Conservation (phyloP, 2,888 invertebrate genomes). For the Molorchus minor region DNA sequence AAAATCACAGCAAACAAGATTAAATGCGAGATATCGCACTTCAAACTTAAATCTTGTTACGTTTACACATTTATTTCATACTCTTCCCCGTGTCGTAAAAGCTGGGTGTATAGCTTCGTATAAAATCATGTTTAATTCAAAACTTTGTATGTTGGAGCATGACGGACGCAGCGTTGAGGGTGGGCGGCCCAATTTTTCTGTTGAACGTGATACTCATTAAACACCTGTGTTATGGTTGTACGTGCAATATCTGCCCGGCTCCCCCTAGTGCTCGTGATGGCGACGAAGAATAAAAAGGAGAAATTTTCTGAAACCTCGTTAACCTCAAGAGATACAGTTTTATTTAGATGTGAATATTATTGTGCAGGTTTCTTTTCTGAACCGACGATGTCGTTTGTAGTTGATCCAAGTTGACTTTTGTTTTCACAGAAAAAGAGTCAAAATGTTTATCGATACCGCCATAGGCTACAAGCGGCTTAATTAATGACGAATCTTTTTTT, state of each 20-base stretch:
- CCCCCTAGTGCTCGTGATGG: neutral
- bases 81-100: slow-evolving; percentile 5
- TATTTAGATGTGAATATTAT: neutral
- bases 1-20: neutral
- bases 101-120: neutral
- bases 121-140: slow-evolving; percentile 17
- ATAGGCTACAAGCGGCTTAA: neutral
- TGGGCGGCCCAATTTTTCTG: slow-evolving; percentile 14
- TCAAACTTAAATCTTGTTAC: slow-evolving; percentile 1
- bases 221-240: slow-evolving; percentile 23
- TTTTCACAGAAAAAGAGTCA: too few relatives aligned
- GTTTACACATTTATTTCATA: neutral
- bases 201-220: slow-evolving; percentile 21
- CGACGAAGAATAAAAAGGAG: neutral
- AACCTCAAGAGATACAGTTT: slow-evolving; percentile 2
- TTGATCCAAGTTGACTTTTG: too few relatives aligned
- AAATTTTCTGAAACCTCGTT: slow-evolving; percentile 5
- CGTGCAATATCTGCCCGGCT: slow-evolving; percentile 15
- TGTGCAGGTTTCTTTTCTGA: neutral
- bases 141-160: neutral
- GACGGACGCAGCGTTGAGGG: slow-evolving; percentile 1
- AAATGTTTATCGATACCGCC: too few relatives aligned
- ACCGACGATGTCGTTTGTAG: too few relatives aligned
- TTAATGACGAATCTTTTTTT: neutral
- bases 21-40: neutral